phyloP scores from a whole-genome alignment of 2,113 vertebrate genomes.

The Passerina amoena region DNA sequence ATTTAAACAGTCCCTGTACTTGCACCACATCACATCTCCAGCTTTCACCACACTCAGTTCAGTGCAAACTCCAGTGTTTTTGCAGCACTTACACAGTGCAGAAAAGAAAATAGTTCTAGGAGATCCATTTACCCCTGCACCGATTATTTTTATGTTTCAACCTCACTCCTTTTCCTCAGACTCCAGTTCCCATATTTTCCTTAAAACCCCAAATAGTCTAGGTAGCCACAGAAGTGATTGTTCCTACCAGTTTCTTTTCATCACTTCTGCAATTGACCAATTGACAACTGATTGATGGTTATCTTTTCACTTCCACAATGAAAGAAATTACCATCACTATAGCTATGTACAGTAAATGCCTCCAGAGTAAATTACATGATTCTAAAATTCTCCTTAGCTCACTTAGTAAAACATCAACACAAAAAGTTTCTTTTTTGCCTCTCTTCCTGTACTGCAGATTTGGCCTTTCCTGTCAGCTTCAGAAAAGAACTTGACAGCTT shows the following conservation, averaged over 20 bases:
- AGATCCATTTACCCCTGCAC: not conserved
- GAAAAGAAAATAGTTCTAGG: not conserved
- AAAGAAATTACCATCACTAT: conserved; percentile 98
- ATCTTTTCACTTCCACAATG: conserved; percentile 98
- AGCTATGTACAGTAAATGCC: conserved; percentile 98
- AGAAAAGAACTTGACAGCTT: conserved; percentile 96
- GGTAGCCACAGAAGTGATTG: conserved; percentile 91
- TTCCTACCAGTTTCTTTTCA: conserved; percentile 91
- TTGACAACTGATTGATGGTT: conserved; percentile 99
- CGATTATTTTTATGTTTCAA: conserved; percentile 24
- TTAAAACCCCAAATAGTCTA: conserved; percentile 81
- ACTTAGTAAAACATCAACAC: conserved; percentile 89
- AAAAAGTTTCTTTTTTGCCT: conserved; percentile 93
- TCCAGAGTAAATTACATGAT: conserved; percentile 99
- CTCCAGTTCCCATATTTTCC: conserved; percentile 91
- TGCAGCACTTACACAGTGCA: rapidly evolving
- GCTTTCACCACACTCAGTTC: not conserved
- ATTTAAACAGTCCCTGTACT: not conserved
- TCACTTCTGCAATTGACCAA: conserved; percentile 96
- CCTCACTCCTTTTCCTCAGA: conserved; percentile 74
- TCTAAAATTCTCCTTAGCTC: conserved; percentile 91
- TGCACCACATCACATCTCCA: not conserved
- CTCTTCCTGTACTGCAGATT: conserved; percentile 91
- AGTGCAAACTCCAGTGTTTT: not conserved
- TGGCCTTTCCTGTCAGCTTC: conserved; percentile 89